Evolutionary conservation across 2,888 invertebrate genomes (phyloP).

Genomic region (Rhingia campestris): DNA sequence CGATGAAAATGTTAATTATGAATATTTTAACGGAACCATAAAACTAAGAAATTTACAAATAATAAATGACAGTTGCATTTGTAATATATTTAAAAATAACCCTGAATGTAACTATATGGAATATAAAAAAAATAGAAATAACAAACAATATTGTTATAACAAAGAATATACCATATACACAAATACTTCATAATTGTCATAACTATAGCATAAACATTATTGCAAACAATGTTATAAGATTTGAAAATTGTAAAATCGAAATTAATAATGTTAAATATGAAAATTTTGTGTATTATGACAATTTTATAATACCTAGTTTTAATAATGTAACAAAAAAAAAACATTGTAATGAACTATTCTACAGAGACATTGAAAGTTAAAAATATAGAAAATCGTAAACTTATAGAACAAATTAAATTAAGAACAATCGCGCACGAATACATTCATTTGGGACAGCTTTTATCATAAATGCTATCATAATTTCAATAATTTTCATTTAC

Average conservation of each 20-base stretch:
- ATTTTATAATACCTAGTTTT: no score
- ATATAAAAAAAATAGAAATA: slow-evolving; percentile 11
- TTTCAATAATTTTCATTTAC: neutral
- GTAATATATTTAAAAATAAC: no score
- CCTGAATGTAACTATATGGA: slow-evolving; percentile 5
- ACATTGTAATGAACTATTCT: slow-evolving; percentile 17
- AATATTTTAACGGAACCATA: no score
- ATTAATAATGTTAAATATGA: no score
- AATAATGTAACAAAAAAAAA: slow-evolving; percentile 25
- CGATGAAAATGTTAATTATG: no score
- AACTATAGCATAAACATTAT: no score
- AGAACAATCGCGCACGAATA: neutral
- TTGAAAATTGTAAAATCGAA: no score
- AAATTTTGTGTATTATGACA: no score
- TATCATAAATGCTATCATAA: neutral
- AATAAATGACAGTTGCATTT: slow-evolving; percentile 1
- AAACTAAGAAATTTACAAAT: slow-evolving; percentile 9
- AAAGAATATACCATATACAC: slow-evolving; percentile 25
- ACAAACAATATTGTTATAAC: slow-evolving; percentile 37
- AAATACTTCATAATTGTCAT: slow-evolving; percentile 20
- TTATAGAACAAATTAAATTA: no score
- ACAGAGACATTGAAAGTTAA: slow-evolving; percentile 8
- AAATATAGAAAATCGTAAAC: neutral
- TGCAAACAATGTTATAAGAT: no score
- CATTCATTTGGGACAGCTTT: slow-evolving; percentile 12